Base-by-base conservation (phyloP, 1,140 invertebrate species). In the Drosophila parvula region DNA sequence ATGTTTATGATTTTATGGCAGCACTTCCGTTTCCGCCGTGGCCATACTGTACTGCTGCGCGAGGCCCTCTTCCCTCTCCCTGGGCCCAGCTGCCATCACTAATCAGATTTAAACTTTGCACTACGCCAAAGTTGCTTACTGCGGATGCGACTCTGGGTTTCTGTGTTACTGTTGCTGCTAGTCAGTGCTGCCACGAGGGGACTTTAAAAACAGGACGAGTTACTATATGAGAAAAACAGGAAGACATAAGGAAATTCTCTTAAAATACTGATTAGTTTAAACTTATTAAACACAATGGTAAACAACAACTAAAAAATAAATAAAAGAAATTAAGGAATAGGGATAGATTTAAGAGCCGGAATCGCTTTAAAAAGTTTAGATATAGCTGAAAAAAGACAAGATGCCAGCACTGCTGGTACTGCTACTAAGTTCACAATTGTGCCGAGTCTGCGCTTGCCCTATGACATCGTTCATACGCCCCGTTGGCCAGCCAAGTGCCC, bases 1-100 rank as follows among this genome's bases (percentile, higher is more conserved):
- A 90, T 89, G 84, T 85, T 89, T 89, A 89, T 89, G 84, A 89
- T 90, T 89, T 90, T 89, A 89, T 89, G 84, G 85, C 84, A 85
- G 78, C 84, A 90, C 84, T 90, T 89, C 84, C 84, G 84, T 81
- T 89, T 89, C 85, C 84, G 84, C 69, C 74, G 60, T 75, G 77
- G 76, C 73, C 64, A 83, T 83, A 80, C 78, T 86, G 81, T 85
- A 45, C 41, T 30, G 50, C 57, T 38, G 57, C 55, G n/a, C n/a
- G n/a, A n/a, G n/a, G n/a, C 11, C 5, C 32, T 28, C 22, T 36
- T 27, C 18, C 28, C 40, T 18, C 22, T 30, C 55, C 27, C 59
- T 38, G 32, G 4, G 32, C 41, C 45, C 57, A 27, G 47, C 69
- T 77, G 78, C 55, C 69, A 89, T 51, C 80, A 81, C 82, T 89